Base-by-base conservation (phyloP, 2,797 vertebrate genomes). In the Labeo calbasu region DNA sequence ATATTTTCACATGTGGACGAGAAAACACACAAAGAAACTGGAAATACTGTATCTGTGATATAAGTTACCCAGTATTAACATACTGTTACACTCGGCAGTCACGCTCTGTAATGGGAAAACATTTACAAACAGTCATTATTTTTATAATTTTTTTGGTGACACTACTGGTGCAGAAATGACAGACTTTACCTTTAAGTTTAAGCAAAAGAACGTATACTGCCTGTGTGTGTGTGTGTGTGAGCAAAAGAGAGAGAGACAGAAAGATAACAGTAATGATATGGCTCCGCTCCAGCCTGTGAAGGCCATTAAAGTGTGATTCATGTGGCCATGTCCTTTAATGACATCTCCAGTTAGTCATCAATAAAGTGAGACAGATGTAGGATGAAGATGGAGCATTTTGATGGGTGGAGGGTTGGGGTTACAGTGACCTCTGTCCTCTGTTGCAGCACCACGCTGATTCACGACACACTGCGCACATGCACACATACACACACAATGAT, bases 221-320 rank as follows among this genome's bases (percentile, higher is more conserved):
- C 57, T 78, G 1, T 23, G 71, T 25, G 77, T 79, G 36, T 50
- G 84, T 78, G 75, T 65, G 77, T 21, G 40, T 7, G 78, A 68
- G 72, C 6, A 17, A 48, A 12, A n/a, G 59, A 21, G 43, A 69
- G 14, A 83, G 85, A 65, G 53, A 72, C 50, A 40, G 84, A 77
- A 77, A 85, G 89, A 88, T 90, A 88, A 89, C 87, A 88, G 84
- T 91, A 83, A 80, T 90, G 87, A 89, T 88, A 88, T 90, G 89
- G 87, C 88, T 51, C 77, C 10, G 66, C 84, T 88, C 86, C 87
- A 90, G 86, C 70, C 81, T 75, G 79, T 82, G 83, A 87, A 88
- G 84, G 87, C 89, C 89, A 89, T 90, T 90, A 90, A 88, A 86
- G 71, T 84, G 77, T 90, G 89, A 91, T 90, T 89, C 88, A 90